These are phyloP conservation scores for Adelges cooleyi DNA, from an alignment of 1,140 invertebrate genomes.

Conservation along the genomic window DNA sequence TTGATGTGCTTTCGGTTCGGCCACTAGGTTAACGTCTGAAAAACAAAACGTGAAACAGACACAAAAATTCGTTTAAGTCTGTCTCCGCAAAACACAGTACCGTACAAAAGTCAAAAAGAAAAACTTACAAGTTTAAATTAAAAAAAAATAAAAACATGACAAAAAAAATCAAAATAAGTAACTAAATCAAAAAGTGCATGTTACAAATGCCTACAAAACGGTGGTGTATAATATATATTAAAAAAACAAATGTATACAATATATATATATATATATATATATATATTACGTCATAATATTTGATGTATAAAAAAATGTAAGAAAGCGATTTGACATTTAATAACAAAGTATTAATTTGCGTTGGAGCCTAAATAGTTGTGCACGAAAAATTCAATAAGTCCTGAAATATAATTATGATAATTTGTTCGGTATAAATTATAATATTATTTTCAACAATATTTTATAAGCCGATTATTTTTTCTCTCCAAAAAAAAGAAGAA, in stretches of 20 bases:
- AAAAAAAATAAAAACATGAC: not conserved
- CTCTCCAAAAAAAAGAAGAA: no score
- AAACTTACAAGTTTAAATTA: not conserved
- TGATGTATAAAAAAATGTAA: not conserved
- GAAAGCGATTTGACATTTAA: no score
- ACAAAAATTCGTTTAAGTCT: conserved; percentile 32
- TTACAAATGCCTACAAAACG: not conserved
- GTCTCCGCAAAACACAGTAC: conserved; percentile 2
- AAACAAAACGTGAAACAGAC: conserved; percentile 35
- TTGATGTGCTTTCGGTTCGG: conserved; percentile 70
- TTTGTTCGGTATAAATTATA: no score
- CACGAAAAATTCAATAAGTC: no score
- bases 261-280: not conserved
- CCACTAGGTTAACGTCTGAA: conserved; percentile 71
- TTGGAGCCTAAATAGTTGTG: no score
- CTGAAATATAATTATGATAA: no score
- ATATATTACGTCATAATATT: not conserved
- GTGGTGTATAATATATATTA: no score
- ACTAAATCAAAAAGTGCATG: conserved; percentile 1
- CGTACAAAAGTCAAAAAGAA: conserved; percentile 5
- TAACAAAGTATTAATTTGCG: no score
- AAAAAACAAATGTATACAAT: not conserved
- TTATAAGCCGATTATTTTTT: no score
- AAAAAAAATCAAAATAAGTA: not conserved
- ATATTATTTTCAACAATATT: no score